These are phyloP conservation scores for Eudyptes chrysolophus DNA, from an alignment of 2,113 vertebrate species.

Conservation along the genomic window DNA sequence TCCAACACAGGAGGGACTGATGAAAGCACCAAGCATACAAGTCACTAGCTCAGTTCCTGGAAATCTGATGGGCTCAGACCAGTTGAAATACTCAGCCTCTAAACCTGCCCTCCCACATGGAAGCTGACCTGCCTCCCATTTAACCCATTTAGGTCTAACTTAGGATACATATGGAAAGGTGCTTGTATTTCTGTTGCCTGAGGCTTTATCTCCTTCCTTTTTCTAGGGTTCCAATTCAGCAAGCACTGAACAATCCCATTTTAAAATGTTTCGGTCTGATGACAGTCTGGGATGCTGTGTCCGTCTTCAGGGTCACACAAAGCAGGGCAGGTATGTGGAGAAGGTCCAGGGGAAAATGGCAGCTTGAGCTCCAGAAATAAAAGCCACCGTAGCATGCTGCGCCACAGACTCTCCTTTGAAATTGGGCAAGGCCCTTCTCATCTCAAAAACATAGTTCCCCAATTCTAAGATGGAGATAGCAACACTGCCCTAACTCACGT, in stretches of 20 bases:
- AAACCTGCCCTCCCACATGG: not conserved
- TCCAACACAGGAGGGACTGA: not conserved
- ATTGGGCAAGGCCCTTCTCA: not conserved
- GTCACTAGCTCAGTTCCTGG: not conserved
- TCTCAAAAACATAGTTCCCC: not conserved
- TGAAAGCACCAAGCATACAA: not conserved
- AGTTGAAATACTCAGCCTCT: not conserved
- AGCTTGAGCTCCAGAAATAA: not conserved
- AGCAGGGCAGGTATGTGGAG: not conserved
- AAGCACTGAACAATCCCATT: not conserved
- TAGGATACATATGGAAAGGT: not conserved
- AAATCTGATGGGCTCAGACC: slow-evolving; percentile 16
- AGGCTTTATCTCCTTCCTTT: not conserved
- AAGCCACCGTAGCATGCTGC: not conserved
- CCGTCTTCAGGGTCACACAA: not conserved
- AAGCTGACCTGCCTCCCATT: not conserved
- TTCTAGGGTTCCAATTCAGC: not conserved
- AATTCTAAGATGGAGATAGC: not conserved
- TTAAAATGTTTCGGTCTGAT: not conserved
- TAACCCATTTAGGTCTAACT: not conserved
- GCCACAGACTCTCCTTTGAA: not conserved
- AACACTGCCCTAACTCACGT: not conserved
- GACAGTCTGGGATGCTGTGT: not conserved
- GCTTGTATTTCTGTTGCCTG: not conserved
- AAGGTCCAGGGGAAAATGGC: not conserved